Evolutionary conservation across 2,888 invertebrate species (phyloP), one percentile per base, ranked within the genome.

Genomic region (Cenopis cana): DNA sequence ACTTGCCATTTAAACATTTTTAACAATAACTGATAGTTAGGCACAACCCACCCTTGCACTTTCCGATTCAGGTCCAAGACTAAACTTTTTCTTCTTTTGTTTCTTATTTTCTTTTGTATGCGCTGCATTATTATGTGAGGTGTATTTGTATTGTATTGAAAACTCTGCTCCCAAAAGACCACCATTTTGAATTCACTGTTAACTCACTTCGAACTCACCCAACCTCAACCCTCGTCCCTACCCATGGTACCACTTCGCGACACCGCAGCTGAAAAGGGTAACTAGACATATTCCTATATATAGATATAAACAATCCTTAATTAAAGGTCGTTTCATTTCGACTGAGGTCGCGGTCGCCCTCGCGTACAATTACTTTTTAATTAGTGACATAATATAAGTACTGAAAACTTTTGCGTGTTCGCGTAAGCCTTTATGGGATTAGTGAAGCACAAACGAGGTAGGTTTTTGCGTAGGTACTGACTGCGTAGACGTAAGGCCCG

Each of bases 271-370:
- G 87, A 88, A 82, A 83, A 88, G 89, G 88, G 88, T 88, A 81
- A 68, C 78, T 76, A 81, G 79, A 84, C 84, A 83, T 77, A 82
- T 81, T 82, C 82, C 83, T 81, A 76, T 78, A 69, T 50, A 54
- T 54, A 69, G 60, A 36, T 69, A 73, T 76, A 76, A 73, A 77
- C 77, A 75, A 78, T 74, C 84, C 84, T 87, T 89, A 89, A 89
- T 89, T 89, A 89, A 88, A 84, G 86, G 80, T 78, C 82, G 85
- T 85, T 86, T 85, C 86, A 85, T 88, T 86, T 79, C 80, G 78
- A 78, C 81, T 79, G 80, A 79, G 83, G 80, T 77, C 79, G 78
- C 75, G 72, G 68, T 71, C 75, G 73, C 76, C 78, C 78, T 65
- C 72, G 81, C 76, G 78, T 78, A 79, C 84, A 82, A 86, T 87